phyloP scores from a whole-genome alignment of 2,888 invertebrate species.

The Agrochola circellaris region DNA sequence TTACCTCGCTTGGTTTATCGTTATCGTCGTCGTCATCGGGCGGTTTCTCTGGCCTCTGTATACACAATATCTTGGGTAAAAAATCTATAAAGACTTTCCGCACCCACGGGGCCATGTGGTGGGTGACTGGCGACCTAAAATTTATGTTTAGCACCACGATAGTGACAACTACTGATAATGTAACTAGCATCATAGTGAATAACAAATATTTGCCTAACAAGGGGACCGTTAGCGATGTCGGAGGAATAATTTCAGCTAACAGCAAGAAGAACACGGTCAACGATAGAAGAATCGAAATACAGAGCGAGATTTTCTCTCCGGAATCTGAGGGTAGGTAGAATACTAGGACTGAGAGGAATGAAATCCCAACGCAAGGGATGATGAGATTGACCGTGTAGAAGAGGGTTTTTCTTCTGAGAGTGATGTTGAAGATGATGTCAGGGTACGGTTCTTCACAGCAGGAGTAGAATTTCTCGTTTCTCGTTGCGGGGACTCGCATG shows the following conservation, averaged over 20 bases:
- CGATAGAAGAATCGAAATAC: conserved; percentile 97
- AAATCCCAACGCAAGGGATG: conserved; percentile 99
- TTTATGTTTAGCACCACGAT: conserved; percentile 98
- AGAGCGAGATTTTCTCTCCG: conserved; percentile 99
- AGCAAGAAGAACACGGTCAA: conserved; percentile 98
- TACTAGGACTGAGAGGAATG: conserved; percentile 98
- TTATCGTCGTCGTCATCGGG: conserved; percentile 91
- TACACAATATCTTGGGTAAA: conserved; percentile 96
- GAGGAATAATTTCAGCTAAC: conserved; percentile 98
- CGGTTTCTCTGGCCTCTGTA: conserved; percentile 96
- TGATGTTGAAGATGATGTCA: conserved; percentile 99
- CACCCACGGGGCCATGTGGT: conserved; percentile 98
- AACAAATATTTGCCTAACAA: conserved; percentile 97
- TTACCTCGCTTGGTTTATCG: conserved; percentile 89
- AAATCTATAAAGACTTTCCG: conserved; percentile 96
- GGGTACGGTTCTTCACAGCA: conserved; percentile 99
- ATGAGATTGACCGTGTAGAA: conserved; percentile 99
- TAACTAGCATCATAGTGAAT: conserved; percentile 98
- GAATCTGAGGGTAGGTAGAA: conserved; percentile 99
- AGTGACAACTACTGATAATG: conserved; percentile 97
- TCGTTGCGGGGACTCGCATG: conserved; percentile 96
- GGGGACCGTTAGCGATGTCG: conserved; percentile 97
- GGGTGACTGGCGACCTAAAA: conserved; percentile 97
- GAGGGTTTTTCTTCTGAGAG: conserved; percentile 97
- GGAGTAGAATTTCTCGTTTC: conserved; percentile 98